Base-by-base conservation (phyloP, 2,888 invertebrate genomes). In the Andrena hattorfiana region DNA sequence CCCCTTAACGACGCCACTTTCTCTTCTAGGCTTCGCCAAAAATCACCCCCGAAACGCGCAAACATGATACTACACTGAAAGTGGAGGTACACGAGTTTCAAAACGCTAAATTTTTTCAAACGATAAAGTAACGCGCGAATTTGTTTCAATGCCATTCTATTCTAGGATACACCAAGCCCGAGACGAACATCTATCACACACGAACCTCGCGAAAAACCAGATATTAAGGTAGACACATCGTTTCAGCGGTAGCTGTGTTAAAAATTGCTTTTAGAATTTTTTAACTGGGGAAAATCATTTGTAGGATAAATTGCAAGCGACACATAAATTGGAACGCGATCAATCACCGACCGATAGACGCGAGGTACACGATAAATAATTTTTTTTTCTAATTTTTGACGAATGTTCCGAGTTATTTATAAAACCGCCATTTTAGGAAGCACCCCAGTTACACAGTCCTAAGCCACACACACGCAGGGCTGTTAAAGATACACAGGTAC, bases 401-500 rank as follows among this genome's bases (percentile, higher is more conserved):
- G 6, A 7, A 16, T 30, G 13, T 30, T 56, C 16, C 28, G 28
- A 1, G 3, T 62, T 54, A 35, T 16, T 77, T 26, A 42, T 2
- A 16, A 23, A 23, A n/a, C 5, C 54, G 6, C 20, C n/a, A 54
- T 78, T 78, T 75, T 78, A 68, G 78, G 78, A 75, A 10, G 1
- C 51, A 48, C 16, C 23, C 28, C 0, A 26, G n/a, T 51, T 54
- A 69, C 49, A 35, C 63, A 2, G 42, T 2, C 10, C 56, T 42
- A 35, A 23, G 23, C 54, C 68, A 56, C 69, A 10, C 7, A 28
- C n/a, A 2, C 42, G 16, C 48, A 64, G 23, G n/a, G 6, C 69
- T 42, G 10, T 42, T 20, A 54, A 26, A 82, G 59, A 78, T 7
- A 8, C 20, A n/a, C n/a, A 75, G 67, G 73, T 77, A 81, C 42